Conservation (phyloP, 2,888 invertebrate genomes). For the Pyrochroa serraticornis region DNA sequence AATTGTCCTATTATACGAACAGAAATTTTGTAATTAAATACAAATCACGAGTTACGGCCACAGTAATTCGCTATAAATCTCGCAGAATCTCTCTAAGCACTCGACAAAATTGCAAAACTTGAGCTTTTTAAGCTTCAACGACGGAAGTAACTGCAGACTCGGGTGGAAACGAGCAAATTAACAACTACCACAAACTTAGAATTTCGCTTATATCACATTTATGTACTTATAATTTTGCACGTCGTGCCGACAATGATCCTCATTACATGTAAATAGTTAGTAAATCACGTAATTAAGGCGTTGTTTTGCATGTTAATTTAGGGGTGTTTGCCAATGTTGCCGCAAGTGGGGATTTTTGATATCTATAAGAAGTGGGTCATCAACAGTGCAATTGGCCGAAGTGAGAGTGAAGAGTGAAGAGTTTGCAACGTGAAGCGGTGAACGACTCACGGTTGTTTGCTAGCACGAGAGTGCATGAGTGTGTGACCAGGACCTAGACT, state of each 20-base stretch:
- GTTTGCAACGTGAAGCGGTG: conserved; percentile 27
- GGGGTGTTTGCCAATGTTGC: conserved; percentile 14
- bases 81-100: no score
- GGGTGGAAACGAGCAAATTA: no score
- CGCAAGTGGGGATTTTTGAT: conserved; percentile 43
- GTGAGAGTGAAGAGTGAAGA: conserved; percentile 52
- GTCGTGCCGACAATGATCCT: not conserved
- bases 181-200: no score
- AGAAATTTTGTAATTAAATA: no score
- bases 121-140: no score
- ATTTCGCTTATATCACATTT: no score
- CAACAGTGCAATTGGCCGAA: conserved; percentile 38
- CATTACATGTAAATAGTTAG: conserved; percentile 1
- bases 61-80: no score
- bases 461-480: conserved; percentile 39
- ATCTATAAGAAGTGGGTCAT: conserved; percentile 49
- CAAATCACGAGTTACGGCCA: no score
- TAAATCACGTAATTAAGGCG: not conserved
- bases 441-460: conserved; percentile 35
- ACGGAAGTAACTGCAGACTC: no score
- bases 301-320: conserved; percentile 3
- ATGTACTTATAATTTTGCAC: no score
- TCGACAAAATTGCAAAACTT: no score
- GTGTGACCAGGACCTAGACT: conserved; percentile 45
- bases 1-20: no score